Base-by-base conservation (phyloP, 64 coral and sea anemone species). In the Acropora yongei region DNA sequence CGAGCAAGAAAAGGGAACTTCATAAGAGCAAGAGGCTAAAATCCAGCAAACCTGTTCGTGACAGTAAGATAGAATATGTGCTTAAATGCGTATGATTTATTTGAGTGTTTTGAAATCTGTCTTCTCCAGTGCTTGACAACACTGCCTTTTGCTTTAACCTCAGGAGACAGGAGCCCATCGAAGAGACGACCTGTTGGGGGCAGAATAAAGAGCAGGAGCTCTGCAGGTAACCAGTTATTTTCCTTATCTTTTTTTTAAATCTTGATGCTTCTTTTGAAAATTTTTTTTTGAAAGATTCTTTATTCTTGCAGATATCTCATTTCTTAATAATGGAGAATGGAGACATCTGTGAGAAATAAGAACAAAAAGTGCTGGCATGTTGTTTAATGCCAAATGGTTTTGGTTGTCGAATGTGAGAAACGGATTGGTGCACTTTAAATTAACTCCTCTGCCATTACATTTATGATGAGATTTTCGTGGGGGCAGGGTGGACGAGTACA, bases 181-280 rank as follows among this genome's bases (percentile, higher is more conserved):
- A 43, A 65, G 2, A 85, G 14, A 85, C 47, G 17, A 85, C 16
- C 63, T 5, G 65, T 71, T 30, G 82, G 17, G 2, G 39, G 44
- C 1, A 72, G 45, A 19, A 18, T 47, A 46, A 85, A n/a, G 39
- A 47, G 46, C 8, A 85, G n/a, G 2, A n/a, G 16, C 57, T 84
- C 80, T 68, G n/a, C 90, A 91, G 90, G 90, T 91, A 91, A 61
- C 13, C 1, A 3, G 51, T 5, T 5, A 55, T 55, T 30, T 30
- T 30, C 30, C 30, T 30, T 0, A 55, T 4, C 51, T 9, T 55
- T 9, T 55, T 55, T 55, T 55, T 55, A 9, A 55, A 55, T 5
- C 4, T 13, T 8, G 13, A 13, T 63, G 10, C 60, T 30, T 30
- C 30, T 30, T 30, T 30, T 30, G 30, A 30, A 30, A 30, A 30